Evolutionary conservation across 2,888 invertebrate genomes (phyloP).

Genomic region (Petrophora chlorosata): DNA sequence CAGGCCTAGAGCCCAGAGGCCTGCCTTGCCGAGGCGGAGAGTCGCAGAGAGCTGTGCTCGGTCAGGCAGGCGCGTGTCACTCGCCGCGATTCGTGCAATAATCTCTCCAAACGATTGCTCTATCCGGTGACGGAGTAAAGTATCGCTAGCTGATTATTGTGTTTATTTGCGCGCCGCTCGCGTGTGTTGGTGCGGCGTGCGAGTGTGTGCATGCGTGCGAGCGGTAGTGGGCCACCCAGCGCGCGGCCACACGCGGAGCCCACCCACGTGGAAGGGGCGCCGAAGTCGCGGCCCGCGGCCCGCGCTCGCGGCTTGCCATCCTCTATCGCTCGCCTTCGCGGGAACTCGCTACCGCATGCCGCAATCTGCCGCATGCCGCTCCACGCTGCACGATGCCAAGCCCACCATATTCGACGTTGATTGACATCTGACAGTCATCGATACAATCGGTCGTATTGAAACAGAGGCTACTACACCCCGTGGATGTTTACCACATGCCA

Average conservation of each 20-base stretch:
- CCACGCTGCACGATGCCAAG: slow-evolving; percentile 34
- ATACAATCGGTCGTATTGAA: slow-evolving; percentile 21
- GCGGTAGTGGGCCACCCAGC: slow-evolving; percentile 78
- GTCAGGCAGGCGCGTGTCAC: slow-evolving; percentile 64
- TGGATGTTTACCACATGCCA: not conserved
- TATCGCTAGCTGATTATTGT: slow-evolving; percentile 83
- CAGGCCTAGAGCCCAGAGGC: too few species aligned
- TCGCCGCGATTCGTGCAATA: slow-evolving; percentile 67
- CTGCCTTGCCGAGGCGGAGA: slow-evolving; percentile 32
- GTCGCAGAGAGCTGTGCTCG: slow-evolving; percentile 12
- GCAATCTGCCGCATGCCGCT: slow-evolving; percentile 33
- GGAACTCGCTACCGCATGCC: slow-evolving; percentile 33
- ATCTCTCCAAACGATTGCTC: slow-evolving; percentile 75
- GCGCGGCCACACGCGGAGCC: slow-evolving; percentile 81
- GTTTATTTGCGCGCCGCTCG: slow-evolving; percentile 76
- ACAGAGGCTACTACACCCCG: slow-evolving; percentile 11
- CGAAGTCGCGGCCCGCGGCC: slow-evolving; percentile 66
- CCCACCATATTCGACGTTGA: slow-evolving; percentile 39
- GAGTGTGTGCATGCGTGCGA: slow-evolving; percentile 70
- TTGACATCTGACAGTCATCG: slow-evolving; percentile 65
- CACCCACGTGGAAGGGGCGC: slow-evolving; percentile 80
- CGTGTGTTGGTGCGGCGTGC: slow-evolving; percentile 67
- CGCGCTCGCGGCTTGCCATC: slow-evolving; percentile 35
- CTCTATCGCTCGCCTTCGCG: slow-evolving; percentile 34
- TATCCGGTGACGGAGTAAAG: slow-evolving; percentile 82